phyloP scores from a whole-genome alignment of 2,888 invertebrate species.

The Scaptomyza parva region DNA sequence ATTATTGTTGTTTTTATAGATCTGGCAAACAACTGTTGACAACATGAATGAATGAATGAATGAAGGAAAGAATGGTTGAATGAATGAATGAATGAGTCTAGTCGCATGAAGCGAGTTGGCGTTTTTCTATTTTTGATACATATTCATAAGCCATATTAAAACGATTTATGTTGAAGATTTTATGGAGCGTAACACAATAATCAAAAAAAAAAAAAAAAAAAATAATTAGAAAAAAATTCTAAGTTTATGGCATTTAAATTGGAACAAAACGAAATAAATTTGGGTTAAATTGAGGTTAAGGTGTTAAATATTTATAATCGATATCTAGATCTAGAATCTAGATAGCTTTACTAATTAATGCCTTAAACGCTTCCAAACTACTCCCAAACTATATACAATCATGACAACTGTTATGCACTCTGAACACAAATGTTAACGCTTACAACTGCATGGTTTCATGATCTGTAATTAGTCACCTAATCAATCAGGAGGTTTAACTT shows the following conservation, averaged over 20 bases:
- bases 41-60: neutral
- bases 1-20: slow-evolving; percentile 22
- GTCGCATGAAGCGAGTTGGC: slow-evolving; percentile 39
- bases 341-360: neutral
- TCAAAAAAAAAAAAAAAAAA: neutral
- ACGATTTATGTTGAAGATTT: slow-evolving; percentile 1
- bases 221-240: neutral
- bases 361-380: too few relatives aligned
- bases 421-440: too few relatives aligned
- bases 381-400: too few relatives aligned
- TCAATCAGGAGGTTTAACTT: slow-evolving; percentile 21
- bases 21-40: neutral
- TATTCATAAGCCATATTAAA: slow-evolving; percentile 10
- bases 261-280: neutral
- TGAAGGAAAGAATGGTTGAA: neutral
- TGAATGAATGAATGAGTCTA: neutral
- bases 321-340: neutral
- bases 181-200: neutral
- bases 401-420: too few relatives aligned
- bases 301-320: neutral
- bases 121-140: slow-evolving; percentile 8
- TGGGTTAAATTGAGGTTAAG: neutral
- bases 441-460: too few relatives aligned
- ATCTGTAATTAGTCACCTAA: slow-evolving; percentile 26
- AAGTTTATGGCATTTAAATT: neutral